phyloP scores from a whole-genome alignment of 1,140 invertebrate genomes.

The Tetranychus cinnabarinus region DNA sequence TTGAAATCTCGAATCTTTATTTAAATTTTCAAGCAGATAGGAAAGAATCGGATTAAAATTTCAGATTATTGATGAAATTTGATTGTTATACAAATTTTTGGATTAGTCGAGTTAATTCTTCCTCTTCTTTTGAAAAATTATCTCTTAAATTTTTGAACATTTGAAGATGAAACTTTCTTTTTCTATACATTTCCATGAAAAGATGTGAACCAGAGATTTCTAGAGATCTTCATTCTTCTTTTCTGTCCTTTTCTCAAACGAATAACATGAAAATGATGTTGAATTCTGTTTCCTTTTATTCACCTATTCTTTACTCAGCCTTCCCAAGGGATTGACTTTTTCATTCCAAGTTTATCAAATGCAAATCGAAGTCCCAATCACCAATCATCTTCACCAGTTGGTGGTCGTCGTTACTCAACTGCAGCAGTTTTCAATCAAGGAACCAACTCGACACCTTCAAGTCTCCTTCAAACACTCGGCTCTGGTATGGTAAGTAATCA shows the following conservation, averaged over 20 bases:
- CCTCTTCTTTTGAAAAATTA: neutral
- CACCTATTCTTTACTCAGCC: slow-evolving; percentile 1
- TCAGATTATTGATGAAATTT: too few species aligned
- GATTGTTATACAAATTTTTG: too few species aligned
- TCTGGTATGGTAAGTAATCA: slow-evolving; percentile 16
- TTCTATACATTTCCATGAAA: too few species aligned
- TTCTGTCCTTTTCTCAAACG: too few species aligned
- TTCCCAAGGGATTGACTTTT: slow-evolving; percentile 13
- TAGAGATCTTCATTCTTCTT: too few species aligned
- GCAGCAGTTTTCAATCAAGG: slow-evolving; percentile 10
- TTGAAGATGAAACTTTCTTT: too few species aligned
- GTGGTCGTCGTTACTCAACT: slow-evolving; percentile 13
- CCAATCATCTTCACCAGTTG: neutral
- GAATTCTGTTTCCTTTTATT: neutral
- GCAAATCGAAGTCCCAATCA: neutral
- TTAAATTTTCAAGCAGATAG: too few species aligned
- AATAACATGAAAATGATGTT: too few species aligned
- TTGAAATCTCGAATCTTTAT: too few species aligned
- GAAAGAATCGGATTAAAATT: too few species aligned
- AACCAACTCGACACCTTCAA: slow-evolving; percentile 9
- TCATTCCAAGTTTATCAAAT: slow-evolving; percentile 9
- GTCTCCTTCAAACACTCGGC: slow-evolving; percentile 17
- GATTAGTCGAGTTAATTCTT: neutral
- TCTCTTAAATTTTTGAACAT: neutral
- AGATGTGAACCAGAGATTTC: too few species aligned